phyloP scores from a whole-genome alignment of 2,113 vertebrate species.

The Octodon degus region DNA sequence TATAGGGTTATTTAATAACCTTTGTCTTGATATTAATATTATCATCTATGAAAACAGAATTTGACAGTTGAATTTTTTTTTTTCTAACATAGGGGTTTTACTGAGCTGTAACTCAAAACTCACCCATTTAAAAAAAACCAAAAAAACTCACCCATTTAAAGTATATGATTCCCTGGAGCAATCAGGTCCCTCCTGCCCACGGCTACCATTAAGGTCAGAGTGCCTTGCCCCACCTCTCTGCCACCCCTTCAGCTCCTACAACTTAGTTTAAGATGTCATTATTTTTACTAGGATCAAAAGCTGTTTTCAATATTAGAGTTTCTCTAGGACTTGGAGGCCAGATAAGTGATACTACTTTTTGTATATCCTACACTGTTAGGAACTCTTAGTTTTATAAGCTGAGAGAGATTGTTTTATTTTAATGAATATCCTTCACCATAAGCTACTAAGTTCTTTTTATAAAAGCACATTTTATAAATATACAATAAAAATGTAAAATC shows the following conservation, averaged over 20 bases:
- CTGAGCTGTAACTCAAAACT: conserved; percentile 22
- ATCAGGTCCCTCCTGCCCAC: not conserved
- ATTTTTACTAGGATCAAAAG: not conserved
- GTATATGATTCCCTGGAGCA: not conserved
- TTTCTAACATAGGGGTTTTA: not conserved
- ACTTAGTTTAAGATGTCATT: not conserved
- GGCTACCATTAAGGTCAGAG: not conserved
- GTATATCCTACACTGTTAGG: not conserved
- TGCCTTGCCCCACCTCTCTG: not conserved
- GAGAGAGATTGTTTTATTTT: not conserved
- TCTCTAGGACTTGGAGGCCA: not conserved
- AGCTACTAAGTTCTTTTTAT: not conserved
- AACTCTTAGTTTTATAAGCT: conserved; percentile 51
- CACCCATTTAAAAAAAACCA: conserved; percentile 12
- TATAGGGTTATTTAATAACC: not conserved
- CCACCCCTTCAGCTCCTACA: not conserved
- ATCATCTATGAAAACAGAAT: not conserved
- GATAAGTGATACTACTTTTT: not conserved
- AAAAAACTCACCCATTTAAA: conserved; percentile 24
- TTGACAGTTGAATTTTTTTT: not conserved
- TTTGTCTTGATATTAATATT: conserved; percentile 39
- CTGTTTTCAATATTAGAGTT: not conserved
- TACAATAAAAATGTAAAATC: not conserved
- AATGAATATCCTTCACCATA: not conserved
- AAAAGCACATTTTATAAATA: not conserved